Evolutionary conservation across 2,888 invertebrate genomes (phyloP).

Genomic region (Odontomyia ornata): DNA sequence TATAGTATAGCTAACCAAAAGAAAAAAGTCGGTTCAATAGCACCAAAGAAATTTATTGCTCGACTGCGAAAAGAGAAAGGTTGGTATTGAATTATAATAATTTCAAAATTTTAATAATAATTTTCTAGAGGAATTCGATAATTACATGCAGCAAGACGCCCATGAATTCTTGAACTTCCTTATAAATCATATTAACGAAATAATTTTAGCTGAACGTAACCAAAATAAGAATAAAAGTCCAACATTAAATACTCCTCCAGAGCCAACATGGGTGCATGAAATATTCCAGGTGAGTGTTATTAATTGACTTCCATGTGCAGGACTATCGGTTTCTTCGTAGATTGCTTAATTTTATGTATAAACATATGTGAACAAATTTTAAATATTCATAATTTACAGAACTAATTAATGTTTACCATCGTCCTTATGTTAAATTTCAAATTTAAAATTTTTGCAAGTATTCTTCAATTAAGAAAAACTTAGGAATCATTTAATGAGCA

Average conservation of each 20-base stretch:
- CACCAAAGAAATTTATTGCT: conserved; percentile 99
- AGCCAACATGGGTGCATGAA: conserved; percentile 99
- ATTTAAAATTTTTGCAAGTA: too few relatives aligned
- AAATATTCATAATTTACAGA: too few relatives aligned
- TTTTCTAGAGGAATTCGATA: conserved; percentile 94
- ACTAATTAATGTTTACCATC: too few relatives aligned
- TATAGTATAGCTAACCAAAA: conserved; percentile 99
- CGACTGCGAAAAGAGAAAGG: conserved; percentile 98
- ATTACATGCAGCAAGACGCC: conserved; percentile 99
- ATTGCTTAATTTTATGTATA: too few relatives aligned
- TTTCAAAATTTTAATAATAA: neutral
- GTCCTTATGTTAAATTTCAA: too few relatives aligned
- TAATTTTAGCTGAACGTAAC: conserved; percentile 81
- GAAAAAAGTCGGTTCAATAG: conserved; percentile 98
- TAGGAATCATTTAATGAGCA: too few relatives aligned
- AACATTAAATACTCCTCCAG: conserved; percentile 68
- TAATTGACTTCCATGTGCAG: neutral
- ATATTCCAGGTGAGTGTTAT: conserved; percentile 80
- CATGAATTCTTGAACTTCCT: conserved; percentile 99
- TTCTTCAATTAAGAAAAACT: too few relatives aligned
- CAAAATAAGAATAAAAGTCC: conserved; percentile 53
- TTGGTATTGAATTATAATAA: conserved; percentile 58
- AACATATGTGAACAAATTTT: too few relatives aligned
- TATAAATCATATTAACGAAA: conserved; percentile 98
- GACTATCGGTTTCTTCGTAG: too few relatives aligned